Evolutionary conservation across 2,888 invertebrate species (phyloP).

Genomic region (Tachina fera): DNA sequence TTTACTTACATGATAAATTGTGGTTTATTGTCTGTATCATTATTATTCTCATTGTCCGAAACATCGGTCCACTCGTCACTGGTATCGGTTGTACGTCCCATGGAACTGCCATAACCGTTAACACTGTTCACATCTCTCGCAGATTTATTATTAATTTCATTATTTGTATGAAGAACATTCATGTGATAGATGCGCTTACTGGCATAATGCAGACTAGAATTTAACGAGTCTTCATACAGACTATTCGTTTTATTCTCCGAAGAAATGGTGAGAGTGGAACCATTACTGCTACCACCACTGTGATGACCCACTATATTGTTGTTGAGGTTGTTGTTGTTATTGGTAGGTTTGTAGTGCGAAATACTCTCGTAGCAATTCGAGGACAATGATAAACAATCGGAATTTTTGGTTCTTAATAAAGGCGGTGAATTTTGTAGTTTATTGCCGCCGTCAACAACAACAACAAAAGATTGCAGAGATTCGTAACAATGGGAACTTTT

Average conservation of each 20-base stretch:
- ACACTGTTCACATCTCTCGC: constrained; percentile 71
- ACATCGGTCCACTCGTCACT: constrained; percentile 83
- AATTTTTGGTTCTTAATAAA: constrained; percentile 62
- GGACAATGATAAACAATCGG: constrained; percentile 78
- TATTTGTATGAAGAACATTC: constrained; percentile 18
- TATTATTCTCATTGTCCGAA: constrained; percentile 77
- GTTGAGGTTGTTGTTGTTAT: not conserved
- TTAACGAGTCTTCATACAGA: constrained; percentile 79
- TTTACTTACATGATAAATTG: constrained; percentile 83
- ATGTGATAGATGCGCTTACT: constrained; percentile 57
- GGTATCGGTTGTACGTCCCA: constrained; percentile 79
- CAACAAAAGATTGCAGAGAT: constrained; percentile 73
- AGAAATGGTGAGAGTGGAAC: constrained; percentile 81
- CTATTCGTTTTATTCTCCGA: constrained; percentile 83
- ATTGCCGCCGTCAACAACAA: constrained; percentile 4
- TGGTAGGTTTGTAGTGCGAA: constrained; percentile 75
- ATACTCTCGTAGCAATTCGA: constrained; percentile 83
- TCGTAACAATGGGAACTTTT: constrained; percentile 84
- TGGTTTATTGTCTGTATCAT: constrained; percentile 70
- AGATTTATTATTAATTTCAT: constrained; percentile 67
- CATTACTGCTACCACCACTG: constrained; percentile 78
- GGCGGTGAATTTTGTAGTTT: constrained; percentile 54
- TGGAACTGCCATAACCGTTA: constrained; percentile 71
- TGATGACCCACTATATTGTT: constrained; percentile 44
- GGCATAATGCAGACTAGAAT: constrained; percentile 51